Conservation (phyloP, 1,140 invertebrate species). For the Calephelis nemesis region DNA sequence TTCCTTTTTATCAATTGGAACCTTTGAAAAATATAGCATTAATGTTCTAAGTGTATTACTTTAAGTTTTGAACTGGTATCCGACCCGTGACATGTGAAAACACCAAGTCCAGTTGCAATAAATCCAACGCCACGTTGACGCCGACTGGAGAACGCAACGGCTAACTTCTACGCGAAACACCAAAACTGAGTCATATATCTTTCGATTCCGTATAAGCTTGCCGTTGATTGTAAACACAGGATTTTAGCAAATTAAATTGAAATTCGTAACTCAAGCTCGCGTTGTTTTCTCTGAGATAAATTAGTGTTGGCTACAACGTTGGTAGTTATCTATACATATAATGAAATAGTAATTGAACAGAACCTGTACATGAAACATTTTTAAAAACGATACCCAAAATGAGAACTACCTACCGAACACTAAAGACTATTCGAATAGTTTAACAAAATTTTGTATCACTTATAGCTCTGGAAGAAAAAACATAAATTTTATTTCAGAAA, state of each 20-base stretch:
- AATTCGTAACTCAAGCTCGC: conserved; percentile 30
- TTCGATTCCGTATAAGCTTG: conserved; percentile 54
- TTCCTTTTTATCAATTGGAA: not conserved
- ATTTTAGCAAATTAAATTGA: conserved; percentile 41
- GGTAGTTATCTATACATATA: not conserved
- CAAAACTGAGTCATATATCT: conserved; percentile 70
- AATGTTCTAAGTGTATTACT: conserved; percentile 20
- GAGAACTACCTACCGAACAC: no score
- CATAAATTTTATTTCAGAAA: no score
- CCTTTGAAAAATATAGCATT: not conserved
- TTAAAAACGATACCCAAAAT: no score
- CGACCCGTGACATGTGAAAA: conserved; percentile 61
- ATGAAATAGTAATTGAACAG: not conserved
- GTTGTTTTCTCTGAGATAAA: conserved; percentile 33
- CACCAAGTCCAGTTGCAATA: conserved; percentile 68
- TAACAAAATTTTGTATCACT: no score
- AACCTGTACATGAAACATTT: no score
- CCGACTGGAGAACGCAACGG: conserved; percentile 55
- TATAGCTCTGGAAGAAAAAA: no score
- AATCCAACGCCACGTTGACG: conserved; percentile 63
- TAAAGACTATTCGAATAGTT: no score
- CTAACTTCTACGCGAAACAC: conserved; percentile 59
- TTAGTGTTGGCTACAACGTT: conserved; percentile 16
- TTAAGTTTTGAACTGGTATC: conserved; percentile 38
- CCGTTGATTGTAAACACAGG: conserved; percentile 39